These are phyloP conservation scores for Papilio dardanus DNA, from an alignment of 1,140 invertebrate species.

Conservation along the genomic window DNA sequence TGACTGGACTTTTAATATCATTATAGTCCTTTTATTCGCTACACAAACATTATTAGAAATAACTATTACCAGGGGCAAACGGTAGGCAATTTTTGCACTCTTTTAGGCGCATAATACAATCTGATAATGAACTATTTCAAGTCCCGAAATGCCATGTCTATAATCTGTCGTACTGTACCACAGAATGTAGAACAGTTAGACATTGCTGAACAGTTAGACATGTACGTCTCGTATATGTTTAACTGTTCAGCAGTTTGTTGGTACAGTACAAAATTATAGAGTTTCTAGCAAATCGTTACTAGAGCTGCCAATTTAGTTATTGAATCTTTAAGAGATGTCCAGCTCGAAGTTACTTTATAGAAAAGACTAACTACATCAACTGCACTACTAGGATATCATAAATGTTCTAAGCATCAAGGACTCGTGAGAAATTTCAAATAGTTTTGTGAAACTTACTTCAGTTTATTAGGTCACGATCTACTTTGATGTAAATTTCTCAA, in stretches of 20 bases:
- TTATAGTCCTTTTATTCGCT: not conserved
- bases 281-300: not conserved
- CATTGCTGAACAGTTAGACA: too few species aligned
- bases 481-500: conserved; percentile 25
- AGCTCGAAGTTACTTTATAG: not conserved
- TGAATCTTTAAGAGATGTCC: not conserved
- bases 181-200: too few species aligned
- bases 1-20: conserved; percentile 15
- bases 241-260: not conserved
- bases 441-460: not conserved
- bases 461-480: conserved; percentile 18
- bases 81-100: too few species aligned
- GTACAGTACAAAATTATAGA: not conserved
- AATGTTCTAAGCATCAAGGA: conserved; percentile 2
- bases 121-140: too few species aligned
- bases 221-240: too few species aligned
- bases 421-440: conserved; percentile 14
- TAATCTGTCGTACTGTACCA: not conserved
- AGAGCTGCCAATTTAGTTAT: not conserved
- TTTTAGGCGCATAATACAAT: too few species aligned
- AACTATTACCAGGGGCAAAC: not conserved
- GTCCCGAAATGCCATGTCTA: too few species aligned
- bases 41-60: not conserved
- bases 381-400: not conserved
- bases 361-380: not conserved